Percentiles rank a stretch among this genome's conserved stretches.
phyloP scores from a whole-genome alignment of 2,888 invertebrate species.

The Nematopogon swammerdamellus region DNA sequence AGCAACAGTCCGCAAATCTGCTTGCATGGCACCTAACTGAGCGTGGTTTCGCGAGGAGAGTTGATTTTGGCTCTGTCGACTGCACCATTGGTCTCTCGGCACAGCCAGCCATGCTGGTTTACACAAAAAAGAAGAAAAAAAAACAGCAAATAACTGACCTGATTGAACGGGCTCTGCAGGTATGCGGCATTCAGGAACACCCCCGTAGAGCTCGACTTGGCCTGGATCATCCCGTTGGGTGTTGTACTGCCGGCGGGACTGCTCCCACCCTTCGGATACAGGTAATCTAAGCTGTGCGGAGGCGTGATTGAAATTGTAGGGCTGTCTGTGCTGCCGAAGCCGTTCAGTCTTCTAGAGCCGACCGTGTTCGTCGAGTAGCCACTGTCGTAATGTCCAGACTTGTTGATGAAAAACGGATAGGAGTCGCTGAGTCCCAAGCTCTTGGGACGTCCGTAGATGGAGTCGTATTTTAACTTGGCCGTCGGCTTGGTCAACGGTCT shows the following conservation, averaged over 20 bases:
- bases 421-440: slow-evolving; percentile 39
- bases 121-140: too few relatives aligned
- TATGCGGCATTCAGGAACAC: slow-evolving; percentile 44
- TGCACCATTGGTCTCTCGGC: too few relatives aligned
- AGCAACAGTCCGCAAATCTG: too few relatives aligned
- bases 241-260: slow-evolving; percentile 44
- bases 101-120: too few relatives aligned
- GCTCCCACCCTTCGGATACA: slow-evolving; percentile 33
- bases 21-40: too few relatives aligned
- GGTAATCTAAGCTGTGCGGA: slow-evolving; percentile 45
- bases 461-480: slow-evolving; percentile 25
- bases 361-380: slow-evolving; percentile 23
- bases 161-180: slow-evolving; percentile 37
- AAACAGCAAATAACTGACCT: too few relatives aligned
- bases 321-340: slow-evolving; percentile 31
- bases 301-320: slow-evolving; percentile 47
- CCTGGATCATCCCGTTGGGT: slow-evolving; percentile 40
- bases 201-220: slow-evolving; percentile 34
- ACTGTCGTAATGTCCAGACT: slow-evolving; percentile 24
- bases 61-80: too few relatives aligned
- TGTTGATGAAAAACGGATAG: slow-evolving; percentile 27
- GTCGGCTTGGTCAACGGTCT: slow-evolving; percentile 13
- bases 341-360: slow-evolving; percentile 18
- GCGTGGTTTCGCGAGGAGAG: too few relatives aligned
- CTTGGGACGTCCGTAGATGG: slow-evolving; percentile 21